Evolutionary conservation across 2,797 vertebrate species (phyloP).

Genomic region (Anguilla marmorata): DNA sequence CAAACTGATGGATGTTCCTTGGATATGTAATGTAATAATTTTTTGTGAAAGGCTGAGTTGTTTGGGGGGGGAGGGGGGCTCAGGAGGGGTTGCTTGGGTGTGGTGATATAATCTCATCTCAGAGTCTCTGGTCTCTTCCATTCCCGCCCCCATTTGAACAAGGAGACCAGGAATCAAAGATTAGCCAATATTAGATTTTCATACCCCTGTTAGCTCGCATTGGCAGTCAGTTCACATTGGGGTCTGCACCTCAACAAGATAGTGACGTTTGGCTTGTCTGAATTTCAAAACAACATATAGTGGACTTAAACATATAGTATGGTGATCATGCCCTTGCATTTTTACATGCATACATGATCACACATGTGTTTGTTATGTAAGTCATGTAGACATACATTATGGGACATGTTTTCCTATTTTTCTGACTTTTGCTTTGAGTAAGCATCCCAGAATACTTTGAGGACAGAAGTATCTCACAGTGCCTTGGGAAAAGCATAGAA

Average conservation of each 20-base stretch:
- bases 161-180: conserved; percentile 63
- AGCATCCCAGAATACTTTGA: not conserved
- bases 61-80: not conserved
- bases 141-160: conserved; percentile 60
- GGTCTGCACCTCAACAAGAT: conserved; percentile 46
- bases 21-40: conserved; percentile 75
- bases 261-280: conserved; percentile 53
- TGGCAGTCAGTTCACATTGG: conserved; percentile 58
- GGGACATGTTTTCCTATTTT: not conserved
- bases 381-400: not conserved
- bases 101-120: conserved; percentile 71
- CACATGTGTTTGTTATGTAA: not conserved
- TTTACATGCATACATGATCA: not conserved
- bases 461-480: not conserved
- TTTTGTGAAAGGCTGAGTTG: conserved; percentile 59
- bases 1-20: conserved; percentile 71
- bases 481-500: conserved; percentile 17
- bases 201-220: conserved; percentile 60
- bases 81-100: conserved; percentile 32
- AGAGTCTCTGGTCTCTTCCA: conserved; percentile 63
- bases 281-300: conserved; percentile 44
- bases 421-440: not conserved
- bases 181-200: conserved; percentile 73
- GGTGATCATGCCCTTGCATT: not conserved
- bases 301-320: conserved; percentile 22